These are phyloP conservation scores for Apteryx owenii DNA, from an alignment of 2,113 vertebrate genomes.

Conservation along the genomic window DNA sequence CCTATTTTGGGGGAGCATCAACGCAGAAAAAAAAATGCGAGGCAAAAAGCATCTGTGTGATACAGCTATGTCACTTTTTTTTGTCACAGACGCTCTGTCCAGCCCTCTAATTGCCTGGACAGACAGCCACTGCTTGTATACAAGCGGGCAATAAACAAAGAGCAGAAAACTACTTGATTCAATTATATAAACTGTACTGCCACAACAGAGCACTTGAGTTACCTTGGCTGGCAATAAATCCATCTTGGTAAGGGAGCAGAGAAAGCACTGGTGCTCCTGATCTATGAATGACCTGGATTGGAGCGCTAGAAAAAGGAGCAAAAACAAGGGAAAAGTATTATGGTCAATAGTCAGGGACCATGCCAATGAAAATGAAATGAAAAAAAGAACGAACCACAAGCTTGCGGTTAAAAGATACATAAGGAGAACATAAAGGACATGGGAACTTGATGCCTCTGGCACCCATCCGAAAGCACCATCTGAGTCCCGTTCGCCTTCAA, in stretches of 20 bases:
- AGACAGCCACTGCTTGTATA: fast-evolving
- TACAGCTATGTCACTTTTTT: neutral
- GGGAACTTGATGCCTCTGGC: neutral
- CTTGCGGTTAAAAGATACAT: no score
- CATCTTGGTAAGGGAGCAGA: slow-evolving; percentile 72
- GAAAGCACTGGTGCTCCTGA: slow-evolving; percentile 83
- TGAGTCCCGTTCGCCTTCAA: neutral
- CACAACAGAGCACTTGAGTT: neutral
- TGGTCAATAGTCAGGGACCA: neutral
- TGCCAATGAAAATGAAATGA: neutral
- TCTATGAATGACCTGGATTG: slow-evolving; percentile 75
- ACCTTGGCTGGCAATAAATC: slow-evolving; percentile 84
- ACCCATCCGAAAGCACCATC: neutral
- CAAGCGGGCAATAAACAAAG: neutral
- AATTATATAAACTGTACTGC: fast-evolving
- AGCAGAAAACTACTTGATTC: neutral
- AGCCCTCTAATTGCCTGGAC: no score
- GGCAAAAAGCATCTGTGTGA: neutral
- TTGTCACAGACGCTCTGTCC: fast-evolving
- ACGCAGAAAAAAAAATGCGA: neutral
- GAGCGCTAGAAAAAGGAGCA: slow-evolving; percentile 56
- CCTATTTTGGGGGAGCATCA: neutral
- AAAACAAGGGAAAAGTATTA: neutral
- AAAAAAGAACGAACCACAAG: neutral
- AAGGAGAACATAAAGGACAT: neutral